These are phyloP conservation scores for Crocuta crocuta DNA, from an alignment of 2,113 vertebrate genomes.

Conservation along the genomic window DNA sequence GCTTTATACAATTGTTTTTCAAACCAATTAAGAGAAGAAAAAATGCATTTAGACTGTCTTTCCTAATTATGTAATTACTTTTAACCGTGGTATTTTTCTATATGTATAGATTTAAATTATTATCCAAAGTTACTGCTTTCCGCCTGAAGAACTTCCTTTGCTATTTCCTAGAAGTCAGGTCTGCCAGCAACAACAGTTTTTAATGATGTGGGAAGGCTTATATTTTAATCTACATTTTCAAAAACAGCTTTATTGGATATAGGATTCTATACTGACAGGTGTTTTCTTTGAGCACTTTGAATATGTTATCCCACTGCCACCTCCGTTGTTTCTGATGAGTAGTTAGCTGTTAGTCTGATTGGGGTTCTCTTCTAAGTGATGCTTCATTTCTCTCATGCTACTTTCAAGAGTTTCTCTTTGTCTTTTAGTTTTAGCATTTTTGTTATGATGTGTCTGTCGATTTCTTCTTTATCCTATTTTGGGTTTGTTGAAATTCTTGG, in stretches of 20 bases:
- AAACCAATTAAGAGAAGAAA: slow-evolving; percentile 50
- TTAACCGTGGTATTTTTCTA: neutral
- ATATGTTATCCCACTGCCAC: neutral
- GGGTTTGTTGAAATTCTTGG: neutral
- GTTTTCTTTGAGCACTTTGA: slow-evolving; percentile 21
- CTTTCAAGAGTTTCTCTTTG: slow-evolving; percentile 44
- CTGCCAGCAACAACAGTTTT: neutral
- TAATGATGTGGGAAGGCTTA: neutral
- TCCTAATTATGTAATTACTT: slow-evolving; percentile 48
- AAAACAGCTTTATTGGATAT: slow-evolving; percentile 37
- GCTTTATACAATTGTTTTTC: slow-evolving; percentile 37
- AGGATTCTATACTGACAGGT: neutral
- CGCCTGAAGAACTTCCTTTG: slow-evolving; percentile 51
- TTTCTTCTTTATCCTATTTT: slow-evolving; percentile 44
- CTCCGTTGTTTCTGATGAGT: neutral
- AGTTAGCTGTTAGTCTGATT: slow-evolving; percentile 24
- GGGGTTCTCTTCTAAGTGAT: neutral
- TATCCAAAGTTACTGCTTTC: slow-evolving; percentile 51
- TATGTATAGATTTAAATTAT: slow-evolving; percentile 40
- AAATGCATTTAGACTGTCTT: slow-evolving; percentile 29
- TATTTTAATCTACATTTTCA: slow-evolving; percentile 50
- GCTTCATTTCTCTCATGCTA: slow-evolving; percentile 33
- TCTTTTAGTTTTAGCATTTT: slow-evolving; percentile 54
- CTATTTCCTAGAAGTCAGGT: slow-evolving; percentile 7
- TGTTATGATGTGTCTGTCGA: neutral